Base-by-base conservation (phyloP, 2,888 invertebrate genomes). In the Aplocera efformata region DNA sequence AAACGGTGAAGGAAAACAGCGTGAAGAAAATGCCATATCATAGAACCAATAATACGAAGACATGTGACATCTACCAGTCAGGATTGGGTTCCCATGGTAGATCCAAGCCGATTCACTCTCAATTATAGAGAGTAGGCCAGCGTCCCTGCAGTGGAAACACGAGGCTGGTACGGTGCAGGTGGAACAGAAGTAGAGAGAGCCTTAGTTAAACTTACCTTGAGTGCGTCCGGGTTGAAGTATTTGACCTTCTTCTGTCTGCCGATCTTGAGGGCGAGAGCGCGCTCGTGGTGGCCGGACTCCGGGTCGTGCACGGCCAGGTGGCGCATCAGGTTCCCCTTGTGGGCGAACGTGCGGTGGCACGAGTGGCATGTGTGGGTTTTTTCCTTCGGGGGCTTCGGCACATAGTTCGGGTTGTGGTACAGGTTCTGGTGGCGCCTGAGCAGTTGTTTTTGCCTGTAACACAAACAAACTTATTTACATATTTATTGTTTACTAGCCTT, bases 251-350 rank as follows among this genome's bases (percentile, higher is more conserved):
- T 93, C 75, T 94, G 94, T 7, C 96, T 85, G 4, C 96, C 95
- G 11, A 95, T 68, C 71, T 94, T 96, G 5, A 96, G 83, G 0
- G 94, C 94, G 1, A 94, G 81, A 10, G 93, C 93, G 44, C 92
- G 91, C 61, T 94, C 93, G 34, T 92, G 92, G 17, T 93, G 90
- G 5, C 92, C 91, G 0, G 95, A 93, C 23, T 96, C 95, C 0
- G 96, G 96, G 81, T 97, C 97, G 67, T 98, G 98, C 0, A 95
- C 90, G 2, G 96, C 96, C 91, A 98, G 92, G 69, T 98, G 98
- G 0, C 98, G 90, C 65, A 97, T 96, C 8, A 98, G 90, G 81
- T 97, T 97, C 23, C 97, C 98, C 56, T 96, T 96, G 78, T 97
- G 96, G 9, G 94, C 91, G 62, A 94, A 95, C 0, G 91, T 90